Percentiles rank a stretch among this genome's conserved stretches.
phyloP scores from a whole-genome alignment of 2,888 invertebrate genomes.

The Nomada ruficornis region DNA sequence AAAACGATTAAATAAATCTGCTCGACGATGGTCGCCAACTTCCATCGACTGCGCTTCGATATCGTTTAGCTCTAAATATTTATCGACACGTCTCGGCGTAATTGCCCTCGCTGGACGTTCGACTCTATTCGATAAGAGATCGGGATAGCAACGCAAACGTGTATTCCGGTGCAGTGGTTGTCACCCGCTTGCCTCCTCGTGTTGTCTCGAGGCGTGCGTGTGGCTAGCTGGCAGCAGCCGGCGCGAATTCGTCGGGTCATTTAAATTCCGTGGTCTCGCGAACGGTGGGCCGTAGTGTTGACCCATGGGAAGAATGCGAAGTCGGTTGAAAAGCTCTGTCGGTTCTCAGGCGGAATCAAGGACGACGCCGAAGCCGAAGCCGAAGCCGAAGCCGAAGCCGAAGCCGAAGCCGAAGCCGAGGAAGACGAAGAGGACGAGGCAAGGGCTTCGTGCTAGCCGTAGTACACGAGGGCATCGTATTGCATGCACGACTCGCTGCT shows the following conservation, averaged over 20 bases:
- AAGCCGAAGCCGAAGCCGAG: constrained; percentile 1
- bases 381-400: neutral
- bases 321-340: constrained; percentile 59
- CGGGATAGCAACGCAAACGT: neutral
- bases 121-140: neutral
- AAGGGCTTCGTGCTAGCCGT: constrained; percentile 71
- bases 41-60: neutral
- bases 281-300: constrained; percentile 27
- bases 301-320: constrained; percentile 59
- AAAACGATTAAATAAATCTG: constrained; percentile 10
- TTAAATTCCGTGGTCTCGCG: constrained; percentile 58
- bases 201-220: neutral
- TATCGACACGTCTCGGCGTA: neutral
- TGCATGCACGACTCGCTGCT: constrained; percentile 79
- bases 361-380: constrained; percentile 13
- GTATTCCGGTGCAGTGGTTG: constrained; percentile 16
- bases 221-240: neutral
- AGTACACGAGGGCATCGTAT: constrained; percentile 77
- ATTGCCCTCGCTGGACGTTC: neutral
- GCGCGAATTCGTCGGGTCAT: constrained; percentile 37
- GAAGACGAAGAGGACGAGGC: constrained; percentile 53
- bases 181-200: neutral
- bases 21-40: neutral
- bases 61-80: constrained; percentile 6
- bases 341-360: constrained; percentile 61